Conservation (phyloP, 2,888 invertebrate genomes). For the Drosophila stalkeri region DNA sequence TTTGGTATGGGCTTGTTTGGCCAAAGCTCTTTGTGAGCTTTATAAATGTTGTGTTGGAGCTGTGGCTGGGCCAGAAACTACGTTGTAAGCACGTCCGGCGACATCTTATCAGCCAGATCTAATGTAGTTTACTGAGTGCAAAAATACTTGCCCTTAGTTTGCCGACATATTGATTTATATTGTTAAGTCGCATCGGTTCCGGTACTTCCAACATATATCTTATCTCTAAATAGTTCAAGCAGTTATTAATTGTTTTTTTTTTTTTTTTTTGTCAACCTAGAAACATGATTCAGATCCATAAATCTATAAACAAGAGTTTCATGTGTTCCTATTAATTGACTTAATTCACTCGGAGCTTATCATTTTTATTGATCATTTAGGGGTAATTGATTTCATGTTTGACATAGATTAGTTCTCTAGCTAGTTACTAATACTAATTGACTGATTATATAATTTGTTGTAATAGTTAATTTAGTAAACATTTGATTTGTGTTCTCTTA, state of each 20-base stretch:
- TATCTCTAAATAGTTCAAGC: conserved; percentile 18
- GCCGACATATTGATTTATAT: conserved; percentile 13
- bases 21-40: conserved; percentile 13
- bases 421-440: background rate
- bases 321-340: conserved; percentile 9
- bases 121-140: conserved; percentile 4
- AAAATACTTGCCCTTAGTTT: conserved; percentile 10
- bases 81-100: conserved; percentile 27
- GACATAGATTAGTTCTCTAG: background rate
- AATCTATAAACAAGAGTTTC: background rate
- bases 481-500: background rate
- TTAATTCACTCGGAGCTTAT: conserved; percentile 1
- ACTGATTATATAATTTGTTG: background rate
- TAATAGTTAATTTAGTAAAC: background rate
- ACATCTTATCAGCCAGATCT: conserved; percentile 50
- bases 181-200: conserved; percentile 16
- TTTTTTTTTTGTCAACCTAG: background rate
- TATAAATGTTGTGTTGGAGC: conserved; percentile 4
- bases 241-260: background rate
- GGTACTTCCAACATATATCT: conserved; percentile 28
- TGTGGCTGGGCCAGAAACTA: conserved; percentile 27
- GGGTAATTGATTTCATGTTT: background rate
- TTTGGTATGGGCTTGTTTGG: conserved; percentile 42
- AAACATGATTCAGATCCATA: conserved; percentile 17
- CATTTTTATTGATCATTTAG: background rate